Base-by-base conservation (phyloP, 2,888 invertebrate species). In the Alcis repandata region DNA sequence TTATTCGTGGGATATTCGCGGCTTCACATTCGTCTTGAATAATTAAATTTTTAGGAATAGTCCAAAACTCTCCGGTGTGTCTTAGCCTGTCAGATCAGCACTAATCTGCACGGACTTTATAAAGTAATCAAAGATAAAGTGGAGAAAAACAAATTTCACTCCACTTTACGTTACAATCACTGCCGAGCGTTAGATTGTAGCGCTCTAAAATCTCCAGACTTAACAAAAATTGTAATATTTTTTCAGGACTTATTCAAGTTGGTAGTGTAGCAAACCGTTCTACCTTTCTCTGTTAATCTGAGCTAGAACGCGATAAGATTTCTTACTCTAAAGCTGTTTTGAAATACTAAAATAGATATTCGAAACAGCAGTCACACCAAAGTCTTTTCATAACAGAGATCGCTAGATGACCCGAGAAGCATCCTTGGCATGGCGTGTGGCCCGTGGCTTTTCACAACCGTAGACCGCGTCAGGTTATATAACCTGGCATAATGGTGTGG, bases 391-490 rank as follows among this genome's bases (percentile, higher is more conserved):
- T 69, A 72, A 73, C 69, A 77, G 77, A 80, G 80, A 78, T 82
- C 82, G 82, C 79, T 79, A 75, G 68, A 73, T 75, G 74, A 75
- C 77, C 76, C 75, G 69, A 20, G 65, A 75, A 72, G 74, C 75
- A 70, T 73, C 80, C 80, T 77, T 78, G 85, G 83, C 79, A 83
- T 79, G 83, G 76, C 78, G 71, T 77, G 69, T 67, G 69, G 66
- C 86, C 88, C 88, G 81, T 70, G 88, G 89, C 84, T 79, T 90
- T 90, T 91, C 91, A 92, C 83, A 78, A 82, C 91, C 89, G 73
- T 81, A 88, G 83, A 85, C 80, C 63, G 69, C 72, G 74, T 79
- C 73, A 74, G 78, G 77, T 79, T 77, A 70, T 73, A 75, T 68
- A 76, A 72, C 73, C 76, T 71, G 64, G 75, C 83, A 80, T 74